A percentile compares a stretch with the other conserved stretches of the same genome.
These are phyloP conservation scores for Gastracanthus pulcherrimus DNA, from an alignment of 2,888 invertebrate species.

Conservation along the genomic window DNA sequence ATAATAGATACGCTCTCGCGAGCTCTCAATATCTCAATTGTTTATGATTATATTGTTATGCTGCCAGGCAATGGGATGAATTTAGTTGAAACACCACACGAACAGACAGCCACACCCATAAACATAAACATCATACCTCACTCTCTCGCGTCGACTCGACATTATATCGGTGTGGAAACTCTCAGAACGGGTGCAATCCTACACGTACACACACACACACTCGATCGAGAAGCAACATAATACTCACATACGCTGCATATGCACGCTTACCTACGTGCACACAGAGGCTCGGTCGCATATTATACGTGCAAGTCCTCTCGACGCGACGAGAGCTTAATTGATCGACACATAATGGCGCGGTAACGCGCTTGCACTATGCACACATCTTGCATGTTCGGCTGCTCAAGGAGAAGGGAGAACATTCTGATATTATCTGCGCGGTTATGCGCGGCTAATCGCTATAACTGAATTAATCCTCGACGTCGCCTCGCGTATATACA, in stretches of 20 bases:
- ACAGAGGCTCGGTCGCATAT: too few species aligned
- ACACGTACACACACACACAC: not conserved
- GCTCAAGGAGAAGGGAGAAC: not conserved
- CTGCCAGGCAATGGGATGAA: constrained; percentile 38
- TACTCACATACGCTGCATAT: not conserved
- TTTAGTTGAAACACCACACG: constrained; percentile 13
- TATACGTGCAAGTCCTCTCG: not conserved
- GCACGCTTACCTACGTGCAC: not conserved
- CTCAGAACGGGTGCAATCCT: not conserved
- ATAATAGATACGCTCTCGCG: constrained; percentile 49
- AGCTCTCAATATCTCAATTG: constrained; percentile 34
- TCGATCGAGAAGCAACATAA: not conserved
- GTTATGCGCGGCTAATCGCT: constrained; percentile 30
- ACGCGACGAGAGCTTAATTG: constrained; percentile 60
- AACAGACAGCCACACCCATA: not conserved
- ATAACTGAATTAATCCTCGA: constrained; percentile 24
- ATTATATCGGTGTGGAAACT: not conserved
- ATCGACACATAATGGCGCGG: constrained; percentile 60
- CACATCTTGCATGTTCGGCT: constrained; percentile 23
- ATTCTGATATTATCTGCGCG: constrained; percentile 28
- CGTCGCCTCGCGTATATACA: not conserved
- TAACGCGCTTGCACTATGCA: constrained; percentile 61
- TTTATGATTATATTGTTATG: constrained; percentile 42
- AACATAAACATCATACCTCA: not conserved
- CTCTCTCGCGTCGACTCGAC: not conserved